These are phyloP conservation scores for Micrasema minimum DNA, from an alignment of 1,140 invertebrate genomes.

Conservation along the genomic window DNA sequence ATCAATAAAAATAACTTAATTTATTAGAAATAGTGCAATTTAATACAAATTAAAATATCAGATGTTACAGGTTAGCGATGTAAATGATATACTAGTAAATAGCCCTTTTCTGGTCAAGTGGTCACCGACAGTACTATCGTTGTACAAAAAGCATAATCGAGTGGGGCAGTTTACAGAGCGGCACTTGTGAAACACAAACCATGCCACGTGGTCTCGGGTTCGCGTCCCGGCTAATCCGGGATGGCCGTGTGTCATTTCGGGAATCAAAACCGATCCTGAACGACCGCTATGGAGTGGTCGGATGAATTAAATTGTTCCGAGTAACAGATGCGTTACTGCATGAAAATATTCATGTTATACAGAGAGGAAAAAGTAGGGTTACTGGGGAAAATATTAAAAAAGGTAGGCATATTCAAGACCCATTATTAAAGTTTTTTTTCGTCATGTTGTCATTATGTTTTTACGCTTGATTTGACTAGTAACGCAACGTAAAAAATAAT, in stretches of 20 bases:
- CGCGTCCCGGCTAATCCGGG: constrained; percentile 6
- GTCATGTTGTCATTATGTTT: too few species aligned
- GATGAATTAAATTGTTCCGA: constrained; percentile 18
- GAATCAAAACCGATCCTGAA: constrained; percentile 18
- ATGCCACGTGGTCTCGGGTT: constrained; percentile 27
- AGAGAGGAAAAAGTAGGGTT: too few species aligned
- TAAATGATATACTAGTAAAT: neutral
- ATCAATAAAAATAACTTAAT: neutral
- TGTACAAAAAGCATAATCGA: neutral
- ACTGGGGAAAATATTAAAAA: too few species aligned
- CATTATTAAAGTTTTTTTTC: too few species aligned
- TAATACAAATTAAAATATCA: constrained; percentile 1
- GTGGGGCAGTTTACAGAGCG: constrained; percentile 9
- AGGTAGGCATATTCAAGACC: too few species aligned
- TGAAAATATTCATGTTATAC: too few species aligned
- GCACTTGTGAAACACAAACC: constrained; percentile 15
- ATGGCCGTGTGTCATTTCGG: constrained; percentile 20
- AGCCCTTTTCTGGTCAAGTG: neutral
- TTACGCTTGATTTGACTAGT: too few species aligned
- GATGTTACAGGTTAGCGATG: neutral
- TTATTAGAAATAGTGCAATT: too few species aligned
- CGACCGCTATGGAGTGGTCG: neutral
- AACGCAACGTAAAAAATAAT: too few species aligned
- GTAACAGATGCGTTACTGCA: neutral
- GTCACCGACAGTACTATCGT: neutral